Base-by-base conservation (phyloP, 2,888 invertebrate genomes). In the Drosophila birchii region DNA sequence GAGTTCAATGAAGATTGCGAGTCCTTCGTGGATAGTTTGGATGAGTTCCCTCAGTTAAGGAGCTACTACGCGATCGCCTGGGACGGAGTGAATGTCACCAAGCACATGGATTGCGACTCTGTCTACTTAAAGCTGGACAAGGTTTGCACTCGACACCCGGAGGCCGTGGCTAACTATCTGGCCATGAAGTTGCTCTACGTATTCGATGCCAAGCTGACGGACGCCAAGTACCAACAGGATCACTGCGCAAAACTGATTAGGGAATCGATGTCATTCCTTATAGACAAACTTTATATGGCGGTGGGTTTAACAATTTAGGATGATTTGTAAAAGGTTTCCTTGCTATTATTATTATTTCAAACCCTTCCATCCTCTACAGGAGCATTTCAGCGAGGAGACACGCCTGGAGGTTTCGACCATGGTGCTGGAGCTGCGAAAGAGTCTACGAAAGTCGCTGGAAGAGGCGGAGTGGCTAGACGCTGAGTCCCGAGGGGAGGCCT, bases 141-240 rank as follows among this genome's bases (percentile, higher is more conserved):
- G 45, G 77, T 91, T 20, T 90, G 86, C 16, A 54, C 34, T 8
- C 73, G 81, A 16, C 81, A 82, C 14, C 78, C 83, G 7, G 59
- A 77, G 34, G 89, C 91, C 0, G 89, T 86, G 12, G 92, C 92
- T 11, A 92, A 92, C 66, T 92, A 92, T 59, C 70, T 92, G 66
- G 88, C 92, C 9, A 68, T 92, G 73, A 85, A 89, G 63, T 75
- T 92, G 20, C 76, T 92, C 11, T 86, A 84, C 53, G 36, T 44
- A 1, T 78, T 92, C 88, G 91, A 92, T 54, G 76, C 87, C 11
- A 78, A 84, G 3, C 62, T 92, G 5, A 69, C 86, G 38, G 79
- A 76, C 1, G 45, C 59, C 5, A 85, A 81, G 45, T 88, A 80
- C n/a, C 90, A 91, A 56, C 80, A 76, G 12, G 89, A 91, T 18